Evolutionary conservation across 2,888 invertebrate genomes (phyloP), one percentile per base, ranked within the genome.

Genomic region (Rhagonycha lutea): DNA sequence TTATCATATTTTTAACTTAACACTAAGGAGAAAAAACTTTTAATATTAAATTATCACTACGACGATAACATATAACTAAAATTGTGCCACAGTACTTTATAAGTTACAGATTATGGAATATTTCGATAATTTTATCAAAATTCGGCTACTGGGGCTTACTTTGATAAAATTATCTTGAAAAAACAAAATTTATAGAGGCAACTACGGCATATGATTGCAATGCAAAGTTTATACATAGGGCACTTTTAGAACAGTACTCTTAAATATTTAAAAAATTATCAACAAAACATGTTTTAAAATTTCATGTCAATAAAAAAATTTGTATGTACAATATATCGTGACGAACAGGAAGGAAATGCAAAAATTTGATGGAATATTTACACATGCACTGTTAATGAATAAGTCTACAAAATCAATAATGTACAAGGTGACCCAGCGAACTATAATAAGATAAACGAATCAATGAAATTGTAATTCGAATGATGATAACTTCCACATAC

Each of bases 121-220:
- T 47, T 47, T 47, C 47, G n/a, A 47, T 47, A 47, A 47, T 47
- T 47, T 47, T n/a, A n/a, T 47, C 47, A 47, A 47, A 47, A 47
- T n/a, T 47, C 47, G n/a, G 11, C 28, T 26, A 3, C 4, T 26
- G 1, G 14, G 26, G 28, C 24, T 28, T 14, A 67, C 26, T 67
- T 28, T 28, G 28, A 67, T 60, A 47, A 18, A 18, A 68, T 32
- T 23, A 60, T 18, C 26, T 65, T 65, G 24, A 47, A 65, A 63
- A 72, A 23, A 70, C n/a, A 67, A 72, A 72, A 72, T 72, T 65
- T 72, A 65, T 81, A 83, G 82, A 84, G 85, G 84, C 85, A 83
- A 83, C 85, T 85, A 84, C 83, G 84, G 85, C 82, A 82, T 82
- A 81, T 83, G 80, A 82, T 83, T 82, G 79, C 81, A 80, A 81